Conservation (phyloP, 1,140 invertebrate species). For the Trichomalopsis sarcophagae region DNA sequence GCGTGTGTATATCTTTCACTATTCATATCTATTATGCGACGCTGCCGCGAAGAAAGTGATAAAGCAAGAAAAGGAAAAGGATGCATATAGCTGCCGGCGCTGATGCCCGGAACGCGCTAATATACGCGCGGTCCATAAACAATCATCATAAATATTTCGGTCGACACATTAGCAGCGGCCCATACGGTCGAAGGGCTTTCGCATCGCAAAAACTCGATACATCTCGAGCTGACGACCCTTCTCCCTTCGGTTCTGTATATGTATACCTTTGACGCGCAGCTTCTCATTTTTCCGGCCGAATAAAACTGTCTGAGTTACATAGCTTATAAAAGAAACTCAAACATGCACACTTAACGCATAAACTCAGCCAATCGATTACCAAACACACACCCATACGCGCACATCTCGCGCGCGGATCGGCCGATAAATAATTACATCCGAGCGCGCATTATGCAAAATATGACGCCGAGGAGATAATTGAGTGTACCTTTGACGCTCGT, state of each 20-base stretch:
- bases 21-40: slow-evolving; percentile 38
- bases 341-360: not conserved
- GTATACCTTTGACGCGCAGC: not conserved
- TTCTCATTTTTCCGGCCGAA: not conserved
- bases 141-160: slow-evolving; percentile 73
- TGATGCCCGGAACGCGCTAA: slow-evolving; percentile 66
- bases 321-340: too few species aligned
- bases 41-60: slow-evolving; percentile 54
- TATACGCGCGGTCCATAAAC: slow-evolving; percentile 72
- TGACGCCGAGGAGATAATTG: slow-evolving; percentile 30
- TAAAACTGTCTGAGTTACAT: not conserved
- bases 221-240: not conserved
- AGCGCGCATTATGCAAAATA: slow-evolving; percentile 36
- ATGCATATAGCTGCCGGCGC: slow-evolving; percentile 14
- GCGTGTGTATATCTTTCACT: slow-evolving; percentile 30
- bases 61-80: slow-evolving; percentile 52
- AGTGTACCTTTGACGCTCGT: slow-evolving; percentile 15
- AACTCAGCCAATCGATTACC: slow-evolving; percentile 30
- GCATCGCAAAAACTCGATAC: slow-evolving; percentile 21
- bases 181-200: not conserved
- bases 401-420: too few species aligned
- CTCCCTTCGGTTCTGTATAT: not conserved
- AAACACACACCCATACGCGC: not conserved
- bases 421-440: slow-evolving; percentile 27
- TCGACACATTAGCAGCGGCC: slow-evolving; percentile 70